These are phyloP conservation scores for Ptychadena robeensis DNA, from an alignment of 2,797 vertebrate genomes.

Conservation along the genomic window DNA sequence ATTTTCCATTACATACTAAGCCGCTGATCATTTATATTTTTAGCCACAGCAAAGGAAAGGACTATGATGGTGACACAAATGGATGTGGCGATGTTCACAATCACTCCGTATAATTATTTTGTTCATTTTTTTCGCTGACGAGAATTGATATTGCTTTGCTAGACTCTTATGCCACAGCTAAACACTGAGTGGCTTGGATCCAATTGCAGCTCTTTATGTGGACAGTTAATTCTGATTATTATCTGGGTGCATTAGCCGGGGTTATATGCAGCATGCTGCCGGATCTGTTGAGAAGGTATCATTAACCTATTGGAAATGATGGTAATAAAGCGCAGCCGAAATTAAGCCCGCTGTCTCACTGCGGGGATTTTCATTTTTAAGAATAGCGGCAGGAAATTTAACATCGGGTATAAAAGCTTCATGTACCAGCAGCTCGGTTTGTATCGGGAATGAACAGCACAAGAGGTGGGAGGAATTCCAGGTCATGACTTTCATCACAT, in stretches of 20 bases:
- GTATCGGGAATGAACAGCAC: too few species aligned
- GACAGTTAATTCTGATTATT: conserved; percentile 50
- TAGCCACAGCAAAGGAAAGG: too few species aligned
- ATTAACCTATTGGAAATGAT: conserved; percentile 51
- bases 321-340: conserved; percentile 45
- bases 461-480: too few species aligned
- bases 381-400: conserved; percentile 27
- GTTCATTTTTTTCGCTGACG: background rate
- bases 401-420: too few species aligned
- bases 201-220: conserved; percentile 33
- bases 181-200: background rate
- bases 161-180: background rate
- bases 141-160: background rate
- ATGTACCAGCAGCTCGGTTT: too few species aligned
- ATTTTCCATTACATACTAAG: too few species aligned
- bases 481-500: too few species aligned
- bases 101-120: too few species aligned
- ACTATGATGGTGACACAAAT: too few species aligned
- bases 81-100: too few species aligned
- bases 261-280: conserved; percentile 8
- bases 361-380: conserved; percentile 11
- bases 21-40: too few species aligned
- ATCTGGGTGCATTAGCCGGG: conserved; percentile 46
- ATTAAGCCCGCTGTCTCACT: conserved; percentile 24
- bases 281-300: conserved; percentile 25